Base-by-base conservation (phyloP, 2,797 vertebrate genomes). In the Botia kubotai region DNA sequence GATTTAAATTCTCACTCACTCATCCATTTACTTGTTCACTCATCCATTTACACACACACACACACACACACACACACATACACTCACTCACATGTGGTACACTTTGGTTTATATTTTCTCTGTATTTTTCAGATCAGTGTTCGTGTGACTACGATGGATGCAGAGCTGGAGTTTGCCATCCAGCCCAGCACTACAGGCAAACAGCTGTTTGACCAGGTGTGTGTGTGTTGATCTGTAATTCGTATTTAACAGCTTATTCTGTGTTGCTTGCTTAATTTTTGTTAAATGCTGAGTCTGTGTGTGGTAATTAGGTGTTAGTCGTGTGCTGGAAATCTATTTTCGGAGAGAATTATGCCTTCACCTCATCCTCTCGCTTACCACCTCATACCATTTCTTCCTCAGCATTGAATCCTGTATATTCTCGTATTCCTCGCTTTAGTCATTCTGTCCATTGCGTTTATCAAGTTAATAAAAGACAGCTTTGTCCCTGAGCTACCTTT, bases 141-240 rank as follows among this genome's bases (percentile, higher is more conserved):
- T 72, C 95, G 97, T 82, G 98, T 99, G 83, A 98, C 96, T 89
- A 99, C 97, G 50, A 97, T 99, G 98, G 98, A 99, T 82, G 98
- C 98, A 2, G 98, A 99, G 91, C 92, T 99, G 95, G 98, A 99
- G 91, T 99, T 99, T 21, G 97, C 98, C 91, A 99, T 99, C 93
- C 97, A 99, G 93, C 96, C 97, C 53, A 99, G 96, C 73, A 99
- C 98, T 72, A 99, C 97, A 36, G 98, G 98, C 75, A 99, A 99
- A 77, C 98, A 99, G 89, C 95, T 99, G 29, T 99, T 98, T 87
- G 98, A 99, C 87, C 98, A 99, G 97, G 98, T 92, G 63, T 74
- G 77, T 72, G 69, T 52, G 52, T 17, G 12, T 50, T 3, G 2
- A 11, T 14, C 26, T 19, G 73, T 2, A 11, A 1, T 17, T 17